Evolutionary conservation across 1,140 invertebrate genomes (phyloP).

Genomic region (Palaemon carinicauda): DNA sequence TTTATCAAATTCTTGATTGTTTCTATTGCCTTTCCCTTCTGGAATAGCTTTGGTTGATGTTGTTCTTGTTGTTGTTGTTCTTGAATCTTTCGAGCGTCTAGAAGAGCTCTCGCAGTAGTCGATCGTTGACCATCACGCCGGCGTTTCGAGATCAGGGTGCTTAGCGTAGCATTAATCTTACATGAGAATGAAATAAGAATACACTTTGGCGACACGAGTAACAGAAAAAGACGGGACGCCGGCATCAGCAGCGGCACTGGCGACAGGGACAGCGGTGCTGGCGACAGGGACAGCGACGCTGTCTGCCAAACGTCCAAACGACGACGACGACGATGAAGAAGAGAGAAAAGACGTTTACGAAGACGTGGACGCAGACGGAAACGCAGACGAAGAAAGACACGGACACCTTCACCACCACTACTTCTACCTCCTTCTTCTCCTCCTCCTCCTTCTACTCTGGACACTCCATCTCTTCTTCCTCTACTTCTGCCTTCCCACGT

Average conservation of each 20-base stretch:
- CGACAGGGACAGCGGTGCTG: too few species aligned
- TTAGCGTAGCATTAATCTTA: neutral
- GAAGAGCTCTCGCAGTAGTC: too few species aligned
- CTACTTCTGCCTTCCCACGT: neutral
- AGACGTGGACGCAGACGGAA: neutral
- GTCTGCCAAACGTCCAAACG: too few species aligned
- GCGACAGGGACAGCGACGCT: too few species aligned
- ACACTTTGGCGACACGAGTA: neutral
- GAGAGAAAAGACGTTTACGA: too few species aligned
- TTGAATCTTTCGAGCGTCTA: too few species aligned
- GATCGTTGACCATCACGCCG: neutral
- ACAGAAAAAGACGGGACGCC: neutral
- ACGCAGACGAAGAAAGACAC: conserved; percentile 5
- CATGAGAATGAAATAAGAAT: neutral
- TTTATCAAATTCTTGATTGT: too few species aligned
- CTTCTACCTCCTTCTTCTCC: conserved; percentile 11
- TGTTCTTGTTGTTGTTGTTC: too few species aligned
- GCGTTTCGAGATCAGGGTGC: neutral
- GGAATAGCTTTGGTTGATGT: too few species aligned
- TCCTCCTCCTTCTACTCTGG: neutral
- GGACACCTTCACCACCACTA: conserved; percentile 12
- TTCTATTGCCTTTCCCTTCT: too few species aligned
- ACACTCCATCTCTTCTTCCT: neutral
- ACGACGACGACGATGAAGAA: too few species aligned
- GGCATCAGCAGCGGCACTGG: neutral